These are phyloP conservation scores for Heterotilapia buettikoferi DNA, from an alignment of 2,113 vertebrate genomes.

Conservation along the genomic window DNA sequence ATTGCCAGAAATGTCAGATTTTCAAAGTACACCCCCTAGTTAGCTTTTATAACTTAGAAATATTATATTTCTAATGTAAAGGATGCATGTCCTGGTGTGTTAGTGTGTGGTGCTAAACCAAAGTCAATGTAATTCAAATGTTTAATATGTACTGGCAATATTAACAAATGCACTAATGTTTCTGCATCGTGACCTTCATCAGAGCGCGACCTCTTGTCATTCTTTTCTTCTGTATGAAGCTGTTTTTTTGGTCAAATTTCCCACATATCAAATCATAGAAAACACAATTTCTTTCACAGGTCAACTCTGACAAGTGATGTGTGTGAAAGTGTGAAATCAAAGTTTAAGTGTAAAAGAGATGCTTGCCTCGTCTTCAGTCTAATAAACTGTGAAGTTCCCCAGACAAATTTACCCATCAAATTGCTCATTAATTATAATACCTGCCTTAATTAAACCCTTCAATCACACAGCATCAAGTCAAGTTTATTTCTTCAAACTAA, in stretches of 20 bases:
- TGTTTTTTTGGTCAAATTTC: background rate
- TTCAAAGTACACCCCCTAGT: background rate
- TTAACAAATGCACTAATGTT: background rate
- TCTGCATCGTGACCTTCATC: background rate
- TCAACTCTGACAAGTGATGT: background rate
- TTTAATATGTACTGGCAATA: background rate
- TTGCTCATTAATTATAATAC: background rate
- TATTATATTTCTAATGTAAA: background rate
- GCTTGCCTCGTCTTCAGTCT: background rate
- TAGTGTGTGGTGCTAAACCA: background rate
- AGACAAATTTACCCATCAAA: background rate
- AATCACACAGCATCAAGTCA: background rate
- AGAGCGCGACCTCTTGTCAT: background rate
- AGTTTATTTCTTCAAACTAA: background rate
- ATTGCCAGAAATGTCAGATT: rapidly evolving
- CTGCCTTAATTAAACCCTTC: background rate
- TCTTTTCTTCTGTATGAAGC: background rate
- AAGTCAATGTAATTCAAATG: background rate
- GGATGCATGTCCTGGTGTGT: background rate
- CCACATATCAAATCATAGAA: background rate
- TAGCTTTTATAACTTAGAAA: background rate
- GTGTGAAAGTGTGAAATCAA: background rate
- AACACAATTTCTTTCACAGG: background rate
- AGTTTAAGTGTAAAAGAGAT: background rate
- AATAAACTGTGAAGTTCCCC: background rate